Conservation (phyloP, 2,113 vertebrate genomes). For the Hemiprocne comata region DNA sequence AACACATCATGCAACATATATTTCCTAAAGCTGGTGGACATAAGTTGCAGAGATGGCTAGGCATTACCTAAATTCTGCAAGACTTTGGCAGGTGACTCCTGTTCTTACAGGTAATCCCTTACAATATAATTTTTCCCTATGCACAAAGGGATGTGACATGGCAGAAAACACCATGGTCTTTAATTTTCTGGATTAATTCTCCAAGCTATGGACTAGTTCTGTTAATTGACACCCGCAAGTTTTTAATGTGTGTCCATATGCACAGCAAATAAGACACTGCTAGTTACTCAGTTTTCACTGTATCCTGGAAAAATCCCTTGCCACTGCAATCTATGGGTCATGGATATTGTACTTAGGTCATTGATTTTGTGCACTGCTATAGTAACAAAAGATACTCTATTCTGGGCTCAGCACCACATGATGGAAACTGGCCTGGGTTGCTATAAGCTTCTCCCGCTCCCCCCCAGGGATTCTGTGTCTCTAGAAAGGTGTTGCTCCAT, state of each 20-base stretch:
- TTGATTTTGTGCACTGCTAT: background rate
- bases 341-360: constrained; percentile 12
- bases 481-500: background rate
- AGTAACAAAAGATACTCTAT: constrained; percentile 16
- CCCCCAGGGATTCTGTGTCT: background rate
- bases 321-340: background rate
- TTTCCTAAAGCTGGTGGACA: background rate
- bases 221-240: background rate
- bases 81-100: background rate
- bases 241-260: background rate
- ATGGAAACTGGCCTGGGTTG: background rate
- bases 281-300: background rate
- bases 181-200: constrained; percentile 11
- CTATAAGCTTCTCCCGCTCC: background rate
- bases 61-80: background rate
- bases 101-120: background rate
- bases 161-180: background rate
- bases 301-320: constrained; percentile 38
- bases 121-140: background rate
- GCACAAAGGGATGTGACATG: background rate
- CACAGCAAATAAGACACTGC: background rate
- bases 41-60: background rate
- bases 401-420: background rate
- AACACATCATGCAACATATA: background rate
- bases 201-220: background rate